phyloP scores from a whole-genome alignment of 1,140 invertebrate species.

The Glomeris maerens region DNA sequence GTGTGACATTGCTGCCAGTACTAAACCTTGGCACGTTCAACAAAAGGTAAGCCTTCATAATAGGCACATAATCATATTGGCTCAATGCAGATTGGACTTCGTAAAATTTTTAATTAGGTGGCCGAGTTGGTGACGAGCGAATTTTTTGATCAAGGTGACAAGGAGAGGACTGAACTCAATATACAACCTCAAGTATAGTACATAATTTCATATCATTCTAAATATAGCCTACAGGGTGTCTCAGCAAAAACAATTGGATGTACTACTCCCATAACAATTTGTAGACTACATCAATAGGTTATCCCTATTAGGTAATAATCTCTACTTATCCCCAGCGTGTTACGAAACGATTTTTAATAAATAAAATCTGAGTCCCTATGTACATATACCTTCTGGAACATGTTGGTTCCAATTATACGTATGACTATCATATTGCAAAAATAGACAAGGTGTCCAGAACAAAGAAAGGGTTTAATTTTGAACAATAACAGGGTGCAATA shows the following conservation, averaged over 20 bases:
- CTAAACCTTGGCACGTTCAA: conserved; percentile 23
- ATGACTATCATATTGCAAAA: too few species aligned
- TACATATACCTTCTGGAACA: too few species aligned
- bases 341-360: too few species aligned
- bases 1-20: conserved; percentile 31
- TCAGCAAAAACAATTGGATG: conserved; percentile 1
- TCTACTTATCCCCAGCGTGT: too few species aligned
- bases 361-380: not conserved
- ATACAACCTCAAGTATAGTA: conserved; percentile 24
- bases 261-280: too few species aligned
- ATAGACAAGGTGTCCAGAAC: too few species aligned
- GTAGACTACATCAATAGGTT: too few species aligned
- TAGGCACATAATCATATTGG: not conserved
- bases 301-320: too few species aligned
- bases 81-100: too few species aligned
- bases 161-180: conserved; percentile 22
- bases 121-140: conserved; percentile 32
- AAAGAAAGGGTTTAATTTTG: too few species aligned
- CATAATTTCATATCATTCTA: not conserved
- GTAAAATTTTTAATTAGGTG: conserved; percentile 16
- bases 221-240: not conserved
- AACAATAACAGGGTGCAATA: too few species aligned
- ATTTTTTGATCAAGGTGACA: conserved; percentile 29
- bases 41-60: conserved; percentile 7
- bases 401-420: too few species aligned